Base-by-base conservation (phyloP, 2,888 invertebrate genomes). In the Volucella zonaria region DNA sequence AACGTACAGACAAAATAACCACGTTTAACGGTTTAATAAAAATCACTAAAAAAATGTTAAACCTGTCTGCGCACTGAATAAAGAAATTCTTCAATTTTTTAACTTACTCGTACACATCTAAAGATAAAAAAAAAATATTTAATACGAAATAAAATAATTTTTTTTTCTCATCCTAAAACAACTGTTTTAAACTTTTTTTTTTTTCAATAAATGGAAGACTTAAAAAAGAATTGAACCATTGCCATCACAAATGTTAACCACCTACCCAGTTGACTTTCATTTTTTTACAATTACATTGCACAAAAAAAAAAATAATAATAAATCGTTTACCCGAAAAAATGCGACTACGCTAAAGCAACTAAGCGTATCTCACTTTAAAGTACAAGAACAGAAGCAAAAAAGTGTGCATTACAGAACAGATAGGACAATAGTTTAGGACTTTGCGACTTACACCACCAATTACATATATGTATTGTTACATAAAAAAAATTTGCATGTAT, bases 391-490 rank as follows among this genome's bases (percentile, higher is more conserved):
- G 74, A 79, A 86, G 76, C 86, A 83, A 77, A 80, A 23, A 79
- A 75, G 80, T 58, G 75, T 79, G 73, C 71, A 59, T 80, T 83
- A 83, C 80, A 79, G 80, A 78, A 80, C 77, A 86, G 82, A 78
- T 79, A 80, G 75, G 80, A 83, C 86, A 78, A 83, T 76, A 86
- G 77, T 70, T 81, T 76, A 61, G 62, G 61, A 79, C 85, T 76
- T 85, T 81, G 85, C 85, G 85, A 85, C 85, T 85, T 85, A 85
- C 85, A 85, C 85, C 85, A 85, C 85, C 85, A 85, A 85, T 85
- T 81, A 81, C 81, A 85, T 76, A 61, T 81, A 74, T 31, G n/a
- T 71, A 51, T 51, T 75, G 58, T 81, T 71, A 67, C 64, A 68
- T 49, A 83, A 67, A 67, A 49, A 73, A 49, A 58, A 47, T 47